Evolutionary conservation across 2,797 vertebrate genomes (phyloP).

Genomic region (Anguilla marmorata): DNA sequence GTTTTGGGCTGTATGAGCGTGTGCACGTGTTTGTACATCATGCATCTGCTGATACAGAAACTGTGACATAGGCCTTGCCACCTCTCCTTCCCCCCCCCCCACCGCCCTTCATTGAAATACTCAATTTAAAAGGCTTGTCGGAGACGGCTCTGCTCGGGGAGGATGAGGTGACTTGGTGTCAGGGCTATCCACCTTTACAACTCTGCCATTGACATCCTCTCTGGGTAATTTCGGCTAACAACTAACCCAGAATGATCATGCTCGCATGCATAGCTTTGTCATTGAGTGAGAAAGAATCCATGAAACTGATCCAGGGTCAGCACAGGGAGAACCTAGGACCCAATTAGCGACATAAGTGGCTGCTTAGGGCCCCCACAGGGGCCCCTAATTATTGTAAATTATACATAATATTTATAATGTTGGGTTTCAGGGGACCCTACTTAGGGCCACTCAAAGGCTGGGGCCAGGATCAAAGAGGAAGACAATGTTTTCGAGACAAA

Average conservation of each 20-base stretch:
- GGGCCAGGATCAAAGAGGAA: not conserved
- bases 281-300: not conserved
- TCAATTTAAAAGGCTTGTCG: not conserved
- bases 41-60: not conserved
- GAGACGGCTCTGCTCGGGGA: not conserved
- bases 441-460: not conserved
- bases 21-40: not conserved
- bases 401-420: not conserved
- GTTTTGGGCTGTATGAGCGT: not conserved
- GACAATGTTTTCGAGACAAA: not conserved
- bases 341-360: not conserved
- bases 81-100: not conserved
- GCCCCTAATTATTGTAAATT: not conserved
- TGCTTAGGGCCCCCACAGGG: not conserved
- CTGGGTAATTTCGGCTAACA: not conserved
- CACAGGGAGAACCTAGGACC: not conserved
- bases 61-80: not conserved
- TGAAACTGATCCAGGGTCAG: not conserved
- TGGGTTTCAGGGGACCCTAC: not conserved
- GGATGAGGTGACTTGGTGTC: too few species aligned
- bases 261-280: not conserved
- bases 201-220: not conserved
- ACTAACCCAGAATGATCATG: not conserved
- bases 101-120: not conserved
- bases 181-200: not conserved